Base-by-base conservation (phyloP, 1,140 invertebrate species). In the Danaus plexippus region DNA sequence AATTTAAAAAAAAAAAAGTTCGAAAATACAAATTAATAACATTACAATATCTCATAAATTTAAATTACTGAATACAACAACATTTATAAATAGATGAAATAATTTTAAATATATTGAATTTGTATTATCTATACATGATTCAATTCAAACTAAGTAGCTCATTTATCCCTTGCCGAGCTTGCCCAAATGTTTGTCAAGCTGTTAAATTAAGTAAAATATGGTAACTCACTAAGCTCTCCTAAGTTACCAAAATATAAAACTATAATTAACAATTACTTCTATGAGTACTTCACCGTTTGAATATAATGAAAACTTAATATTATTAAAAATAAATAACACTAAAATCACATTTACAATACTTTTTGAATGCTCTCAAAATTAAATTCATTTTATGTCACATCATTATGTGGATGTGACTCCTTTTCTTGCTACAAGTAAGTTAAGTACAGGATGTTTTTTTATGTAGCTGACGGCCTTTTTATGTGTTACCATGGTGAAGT, bases 381-480 rank as follows among this genome's bases (percentile, higher is more conserved):
- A 52, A 47, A 48, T 47, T 12, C 32, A 12, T 53, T 9, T 57
- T 42, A 22, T 22, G 59, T 52, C 3, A 15, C 15, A 15, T 15
- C 15, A 15, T 82, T 93, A 96, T 83, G 94, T 95, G 60, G 94
- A 97, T 57, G 96, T 98, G 1, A 98, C 96, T 48, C 97, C 97
- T 89, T 97, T 97, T 69, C 98, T 91, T 45, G 97, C 97, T 12
- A 99, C 95, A 50, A 99, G 89, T 81, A 99, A 92, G 87, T 99
- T 98, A 61, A 99, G 88, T 47, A 98, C 93, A 15, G 96, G 94
- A 88, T 97, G 95, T 85, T 98, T 98, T 73, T 96, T 95, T 57
- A 99, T 99, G 79, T 98, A 98, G 73, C 97, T 96, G 8, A 99
- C 97, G 50, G 98, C 98, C 82, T 99, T 98, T 89, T 98, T 98